Evolutionary conservation across 2,797 vertebrate genomes (phyloP), one percentile per base, ranked within the genome.

Genomic region (Sebastiscus albofasciatus): DNA sequence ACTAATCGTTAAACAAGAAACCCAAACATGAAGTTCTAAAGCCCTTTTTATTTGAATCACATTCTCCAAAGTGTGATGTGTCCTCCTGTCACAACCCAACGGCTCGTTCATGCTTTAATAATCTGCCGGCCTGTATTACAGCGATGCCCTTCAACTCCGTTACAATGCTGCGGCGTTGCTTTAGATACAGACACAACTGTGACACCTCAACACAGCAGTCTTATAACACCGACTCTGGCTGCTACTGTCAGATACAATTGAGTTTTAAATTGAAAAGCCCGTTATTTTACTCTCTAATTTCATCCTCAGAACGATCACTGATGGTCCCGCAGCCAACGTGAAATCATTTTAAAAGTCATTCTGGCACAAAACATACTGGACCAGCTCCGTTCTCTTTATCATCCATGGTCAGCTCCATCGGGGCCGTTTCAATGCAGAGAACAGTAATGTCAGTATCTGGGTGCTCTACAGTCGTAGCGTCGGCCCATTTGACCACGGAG

Each of bases 91-190:
- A 16, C 18, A 68, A n/a, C 46, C 8, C 65, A 72, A 9, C 34
- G 39, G 31, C 54, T 79, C 69, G 8, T 54, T 68, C 65, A 6
- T 65, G 74, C 80, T 72, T 11, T 14, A 69, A 59, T 78, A 58
- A 67, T 55, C 64, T 3, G 31, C 6, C 69, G 16, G n/a, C n/a
- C 18, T 72, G 34, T 24, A 0, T 36, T 85, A 18, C 59, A 49
- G 33, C 29, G 24, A 2, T 24, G n/a, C 12, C 52, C 73, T 67
- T 60, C 55, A 66, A 1, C 46, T 69, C 31, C 2, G 46, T 64
- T 31, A 1, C 33, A 76, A 56, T 3, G 54, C 67, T 11, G 54
- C 71, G 10, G 42, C 13, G 2, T 2, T 27, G n/a, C 22, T 67
- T 59, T 77, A 8, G 26, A 22, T 13, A 4, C 18, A 22, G 14